Conservation (phyloP, 1,140 invertebrate species). For the Caenorhabditis inopinata region DNA sequence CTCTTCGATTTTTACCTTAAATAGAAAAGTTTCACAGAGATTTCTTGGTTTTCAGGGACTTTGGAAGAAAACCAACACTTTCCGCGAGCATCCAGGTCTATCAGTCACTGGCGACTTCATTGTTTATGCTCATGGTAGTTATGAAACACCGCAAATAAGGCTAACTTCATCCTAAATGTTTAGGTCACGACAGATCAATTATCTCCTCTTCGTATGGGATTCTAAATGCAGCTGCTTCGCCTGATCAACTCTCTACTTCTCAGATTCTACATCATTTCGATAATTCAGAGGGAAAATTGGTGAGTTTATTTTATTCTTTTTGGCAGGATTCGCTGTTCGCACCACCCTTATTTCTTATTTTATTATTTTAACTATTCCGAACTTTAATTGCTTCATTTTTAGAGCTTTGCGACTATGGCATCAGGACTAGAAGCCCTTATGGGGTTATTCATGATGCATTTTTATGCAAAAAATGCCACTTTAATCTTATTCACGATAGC, state of each 20-base stretch:
- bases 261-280: background rate
- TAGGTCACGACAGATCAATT: background rate
- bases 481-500: no score
- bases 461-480: no score
- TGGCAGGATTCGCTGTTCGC: no score
- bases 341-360: no score
- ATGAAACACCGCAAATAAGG: background rate
- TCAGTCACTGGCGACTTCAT: background rate
- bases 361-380: no score
- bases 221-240: background rate
- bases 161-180: no score
- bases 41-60: background rate
- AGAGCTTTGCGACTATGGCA: no score
- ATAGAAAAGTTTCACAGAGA: no score
- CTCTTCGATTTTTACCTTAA: no score
- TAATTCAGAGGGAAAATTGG: background rate
- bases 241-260: background rate
- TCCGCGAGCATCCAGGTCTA: background rate
- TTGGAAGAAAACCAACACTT: constrained; percentile 7
- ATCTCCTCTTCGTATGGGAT: background rate
- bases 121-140: background rate
- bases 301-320: background rate
- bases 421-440: no score
- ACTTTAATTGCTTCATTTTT: no score
- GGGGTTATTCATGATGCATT: no score